phyloP scores from a whole-genome alignment of 2,797 vertebrate genomes.

The Acrossocheilus fasciatus region DNA sequence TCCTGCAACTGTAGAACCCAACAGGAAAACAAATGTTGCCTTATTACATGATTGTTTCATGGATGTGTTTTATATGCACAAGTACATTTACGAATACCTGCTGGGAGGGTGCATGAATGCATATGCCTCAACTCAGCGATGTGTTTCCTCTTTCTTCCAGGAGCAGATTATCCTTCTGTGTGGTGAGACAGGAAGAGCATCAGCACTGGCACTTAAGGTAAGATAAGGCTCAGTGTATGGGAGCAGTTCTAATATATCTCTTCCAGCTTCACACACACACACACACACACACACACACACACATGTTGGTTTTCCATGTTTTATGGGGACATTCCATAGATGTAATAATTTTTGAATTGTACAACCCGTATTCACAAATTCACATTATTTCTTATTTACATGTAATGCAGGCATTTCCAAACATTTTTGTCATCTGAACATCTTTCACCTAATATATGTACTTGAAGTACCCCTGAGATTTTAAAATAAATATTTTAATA shows the following conservation, averaged over 20 bases:
- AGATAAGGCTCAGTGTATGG: conserved; percentile 19
- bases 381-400: neutral
- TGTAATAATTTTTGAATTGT: neutral
- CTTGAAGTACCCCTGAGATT: neutral
- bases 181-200: conserved; percentile 41
- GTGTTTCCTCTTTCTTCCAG: conserved; percentile 63
- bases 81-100: neutral
- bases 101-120: neutral
- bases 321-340: neutral
- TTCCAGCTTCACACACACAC: neutral
- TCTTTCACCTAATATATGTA: neutral
- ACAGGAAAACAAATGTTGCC: neutral
- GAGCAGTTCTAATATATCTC: conserved; percentile 4
- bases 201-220: conserved; percentile 41
- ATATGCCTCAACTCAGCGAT: conserved; percentile 59
- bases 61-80: neutral
- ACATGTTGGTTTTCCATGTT: neutral
- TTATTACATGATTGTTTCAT: neutral
- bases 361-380: neutral
- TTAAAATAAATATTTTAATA: neutral
- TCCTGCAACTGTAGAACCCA: neutral
- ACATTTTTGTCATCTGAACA: neutral
- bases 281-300: neutral
- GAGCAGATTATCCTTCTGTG: conserved; percentile 57
- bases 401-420: neutral